Base-by-base conservation (phyloP, 2,888 invertebrate genomes). In the Lithophane leautieri region DNA sequence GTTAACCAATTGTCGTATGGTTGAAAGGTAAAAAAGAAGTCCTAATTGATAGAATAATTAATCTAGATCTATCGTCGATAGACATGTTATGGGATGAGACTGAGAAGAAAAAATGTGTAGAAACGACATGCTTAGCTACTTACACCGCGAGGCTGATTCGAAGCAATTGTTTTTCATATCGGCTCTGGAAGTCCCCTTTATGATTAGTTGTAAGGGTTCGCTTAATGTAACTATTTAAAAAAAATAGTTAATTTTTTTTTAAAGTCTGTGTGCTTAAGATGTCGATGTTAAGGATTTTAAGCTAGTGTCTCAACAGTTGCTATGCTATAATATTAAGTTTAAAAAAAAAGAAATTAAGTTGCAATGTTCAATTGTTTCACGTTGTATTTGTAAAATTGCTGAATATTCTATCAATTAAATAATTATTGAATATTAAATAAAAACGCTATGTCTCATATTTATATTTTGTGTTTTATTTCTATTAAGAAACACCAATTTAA, bases 321-420 rank as follows among this genome's bases (percentile, higher is more conserved):
- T 93, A 92, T 88, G 94, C 93, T 94, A 88, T 91, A 86, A 89
- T 95, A 95, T 95, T 96, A 95, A 95, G 96, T 96, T 96, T 95
- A 83, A 75, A 81, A 91, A 93, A 92, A 91, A 91, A 87, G 62
- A 86, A 78, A 91, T 94, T 95, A 90, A 92, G 93, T 96, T 96
- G 96, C 96, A 91, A 92, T 93, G 92, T 95, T 95, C 91, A 88
- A 94, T 95, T 94, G 94, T 95, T 96, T 95, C 94, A 94, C 93
- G 96, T 96, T 96, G 95, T 96, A 96, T 96, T 96, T 96, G 94
- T 96, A 95, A 95, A 93, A 94, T 93, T 95, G 95, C 96, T 96
- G 91, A 94, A 96, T 96, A 96, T 96, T 96, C 95, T 96, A 96
- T 96, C 92, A 92, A 95, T 94, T 92, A 93, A 94, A 94, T 90